These are phyloP conservation scores for Autographa gamma DNA, from an alignment of 2,888 invertebrate species.

Conservation along the genomic window DNA sequence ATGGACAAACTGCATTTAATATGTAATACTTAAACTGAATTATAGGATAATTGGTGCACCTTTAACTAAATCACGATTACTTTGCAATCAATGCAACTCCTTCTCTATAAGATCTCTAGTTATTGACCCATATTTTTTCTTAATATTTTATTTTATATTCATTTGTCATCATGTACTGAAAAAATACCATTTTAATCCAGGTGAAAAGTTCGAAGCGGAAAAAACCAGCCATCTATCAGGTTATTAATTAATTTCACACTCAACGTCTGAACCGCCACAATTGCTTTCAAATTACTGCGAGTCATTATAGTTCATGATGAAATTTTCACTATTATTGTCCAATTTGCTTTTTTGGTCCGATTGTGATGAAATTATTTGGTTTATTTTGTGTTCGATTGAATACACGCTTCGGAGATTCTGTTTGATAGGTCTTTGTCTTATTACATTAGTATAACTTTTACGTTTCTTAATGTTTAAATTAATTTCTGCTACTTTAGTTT, in stretches of 20 bases:
- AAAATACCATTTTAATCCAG: background rate
- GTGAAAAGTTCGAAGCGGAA: constrained; percentile 28
- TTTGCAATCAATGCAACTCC: too few relatives aligned
- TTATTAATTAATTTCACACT: constrained; percentile 57
- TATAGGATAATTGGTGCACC: too few relatives aligned
- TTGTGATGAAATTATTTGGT: background rate
- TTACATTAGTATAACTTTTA: background rate
- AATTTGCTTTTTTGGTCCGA: constrained; percentile 9
- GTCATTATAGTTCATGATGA: constrained; percentile 36
- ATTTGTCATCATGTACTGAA: background rate
- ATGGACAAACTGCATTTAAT: too few relatives aligned
- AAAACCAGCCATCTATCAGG: constrained; percentile 36
- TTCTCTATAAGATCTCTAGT: too few relatives aligned
- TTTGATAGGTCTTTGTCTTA: background rate
- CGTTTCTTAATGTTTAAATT: background rate
- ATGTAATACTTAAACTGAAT: too few relatives aligned
- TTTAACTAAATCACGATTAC: too few relatives aligned
- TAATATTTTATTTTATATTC: too few relatives aligned
- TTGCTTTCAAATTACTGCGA: constrained; percentile 53
- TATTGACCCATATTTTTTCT: too few relatives aligned
- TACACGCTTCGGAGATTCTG: background rate
- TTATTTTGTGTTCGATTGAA: constrained; percentile 15
- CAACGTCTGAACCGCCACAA: constrained; percentile 47
- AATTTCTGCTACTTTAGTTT: background rate
- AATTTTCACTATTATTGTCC: constrained; percentile 19